These are phyloP conservation scores for Drosophila incognita DNA, from an alignment of 2,888 invertebrate species.

Conservation along the genomic window DNA sequence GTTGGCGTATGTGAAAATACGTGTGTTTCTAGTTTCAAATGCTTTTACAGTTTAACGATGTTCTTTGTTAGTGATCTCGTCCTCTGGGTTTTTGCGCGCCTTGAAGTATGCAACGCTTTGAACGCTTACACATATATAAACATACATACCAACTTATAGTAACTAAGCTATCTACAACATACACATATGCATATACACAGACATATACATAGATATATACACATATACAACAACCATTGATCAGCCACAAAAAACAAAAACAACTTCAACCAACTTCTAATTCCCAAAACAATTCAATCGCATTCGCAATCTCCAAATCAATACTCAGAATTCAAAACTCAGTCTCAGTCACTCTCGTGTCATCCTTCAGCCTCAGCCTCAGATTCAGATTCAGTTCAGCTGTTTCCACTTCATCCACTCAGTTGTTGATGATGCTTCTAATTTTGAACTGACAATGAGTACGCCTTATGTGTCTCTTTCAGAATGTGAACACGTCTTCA, in stretches of 20 bases:
- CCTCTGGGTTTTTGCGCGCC: conserved; percentile 50
- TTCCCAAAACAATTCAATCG: conserved; percentile 5
- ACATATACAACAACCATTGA: conserved; percentile 24
- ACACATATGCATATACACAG: conserved; percentile 17
- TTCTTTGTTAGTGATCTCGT: conserved; percentile 33
- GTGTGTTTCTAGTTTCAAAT: conserved; percentile 35
- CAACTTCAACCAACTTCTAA: conserved; percentile 13
- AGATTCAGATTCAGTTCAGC: conserved; percentile 42
- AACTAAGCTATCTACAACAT: conserved; percentile 2
- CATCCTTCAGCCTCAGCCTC: conserved; percentile 34
- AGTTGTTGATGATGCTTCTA: conserved; percentile 77
- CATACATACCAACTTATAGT: conserved; percentile 4
- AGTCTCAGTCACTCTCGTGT: conserved; percentile 32
- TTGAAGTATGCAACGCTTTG: conserved; percentile 69
- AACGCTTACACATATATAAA: conserved; percentile 50
- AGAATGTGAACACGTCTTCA: conserved; percentile 84
- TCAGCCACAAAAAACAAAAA: conserved; percentile 25
- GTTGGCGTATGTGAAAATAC: neutral
- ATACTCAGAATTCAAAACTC: conserved; percentile 24
- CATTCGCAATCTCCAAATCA: conserved; percentile 18
- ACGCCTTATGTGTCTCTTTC: conserved; percentile 84
- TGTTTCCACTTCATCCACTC: conserved; percentile 51
- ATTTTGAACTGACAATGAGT: conserved; percentile 81
- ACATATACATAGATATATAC: conserved; percentile 19
- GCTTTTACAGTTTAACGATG: conserved; percentile 39